These are phyloP conservation scores for Boulengeromyrus knoepffleri DNA, from an alignment of 2,113 vertebrate genomes.

Conservation along the genomic window DNA sequence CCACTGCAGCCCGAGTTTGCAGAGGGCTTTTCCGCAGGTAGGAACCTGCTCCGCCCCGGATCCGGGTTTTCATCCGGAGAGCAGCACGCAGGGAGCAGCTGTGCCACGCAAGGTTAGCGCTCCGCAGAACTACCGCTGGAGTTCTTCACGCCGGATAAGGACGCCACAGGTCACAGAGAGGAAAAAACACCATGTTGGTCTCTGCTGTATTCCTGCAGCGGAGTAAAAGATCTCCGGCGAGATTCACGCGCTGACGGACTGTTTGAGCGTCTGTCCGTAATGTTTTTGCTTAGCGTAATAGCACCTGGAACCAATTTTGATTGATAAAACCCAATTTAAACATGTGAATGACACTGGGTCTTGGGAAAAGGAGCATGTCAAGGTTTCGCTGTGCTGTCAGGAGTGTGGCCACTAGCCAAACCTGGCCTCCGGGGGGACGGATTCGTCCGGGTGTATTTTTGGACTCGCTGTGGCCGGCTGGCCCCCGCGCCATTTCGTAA, in stretches of 20 bases:
- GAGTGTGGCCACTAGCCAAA: neutral
- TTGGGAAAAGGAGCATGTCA: neutral
- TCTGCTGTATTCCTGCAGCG: neutral
- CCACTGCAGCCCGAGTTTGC: neutral
- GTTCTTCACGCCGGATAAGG: neutral
- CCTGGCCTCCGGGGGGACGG: neutral
- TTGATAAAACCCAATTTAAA: neutral
- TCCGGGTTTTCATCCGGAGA: neutral
- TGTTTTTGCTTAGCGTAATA: neutral
- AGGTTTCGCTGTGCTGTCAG: neutral
- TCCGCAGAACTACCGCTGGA: neutral
- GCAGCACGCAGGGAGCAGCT: neutral
- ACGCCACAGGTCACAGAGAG: neutral
- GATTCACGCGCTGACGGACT: neutral
- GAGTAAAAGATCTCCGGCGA: neutral
- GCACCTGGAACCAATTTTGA: neutral
- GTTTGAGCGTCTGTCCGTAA: neutral
- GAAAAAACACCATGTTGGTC: neutral
- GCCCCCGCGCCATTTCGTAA: neutral
- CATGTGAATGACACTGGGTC: neutral
- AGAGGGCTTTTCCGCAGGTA: neutral
- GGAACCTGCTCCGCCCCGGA: neutral
- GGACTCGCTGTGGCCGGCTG: neutral
- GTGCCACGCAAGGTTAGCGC: neutral
- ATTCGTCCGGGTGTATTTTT: neutral